phyloP scores from a whole-genome alignment of 2,113 vertebrate genomes.

The Psophia crepitans region DNA sequence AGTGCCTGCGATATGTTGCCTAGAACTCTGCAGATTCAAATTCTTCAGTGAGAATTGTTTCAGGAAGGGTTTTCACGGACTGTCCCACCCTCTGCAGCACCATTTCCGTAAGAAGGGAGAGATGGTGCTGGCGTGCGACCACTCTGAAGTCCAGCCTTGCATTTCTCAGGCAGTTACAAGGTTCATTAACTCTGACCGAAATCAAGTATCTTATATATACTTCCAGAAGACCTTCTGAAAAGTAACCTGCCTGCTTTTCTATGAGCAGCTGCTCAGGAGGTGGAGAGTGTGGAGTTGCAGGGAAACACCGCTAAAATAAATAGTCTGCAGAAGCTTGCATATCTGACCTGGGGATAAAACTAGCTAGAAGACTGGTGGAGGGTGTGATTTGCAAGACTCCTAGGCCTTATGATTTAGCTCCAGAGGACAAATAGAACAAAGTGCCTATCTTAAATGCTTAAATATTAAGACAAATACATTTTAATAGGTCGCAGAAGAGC shows the following conservation, averaged over 20 bases:
- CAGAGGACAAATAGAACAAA: neutral
- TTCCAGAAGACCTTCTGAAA: neutral
- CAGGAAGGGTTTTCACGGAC: neutral
- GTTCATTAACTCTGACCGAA: neutral
- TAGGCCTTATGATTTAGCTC: neutral
- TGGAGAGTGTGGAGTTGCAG: neutral
- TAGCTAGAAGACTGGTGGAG: neutral
- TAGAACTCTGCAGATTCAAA: neutral
- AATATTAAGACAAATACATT: neutral
- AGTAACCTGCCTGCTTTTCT: neutral
- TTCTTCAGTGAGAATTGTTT: neutral
- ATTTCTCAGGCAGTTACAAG: neutral
- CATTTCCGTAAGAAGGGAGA: neutral
- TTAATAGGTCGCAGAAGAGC: neutral
- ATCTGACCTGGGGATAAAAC: neutral
- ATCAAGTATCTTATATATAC: neutral
- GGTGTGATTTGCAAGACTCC: neutral
- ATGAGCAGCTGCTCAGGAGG: neutral
- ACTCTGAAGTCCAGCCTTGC: neutral
- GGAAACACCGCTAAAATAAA: neutral
- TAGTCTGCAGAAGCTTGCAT: neutral
- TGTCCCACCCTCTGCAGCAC: neutral
- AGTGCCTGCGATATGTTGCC: neutral
- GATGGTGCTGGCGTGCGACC: fast-evolving
- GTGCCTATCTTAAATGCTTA: neutral